phyloP scores from a whole-genome alignment of 2,113 vertebrate genomes.

The Miniopterus natalensis region DNA sequence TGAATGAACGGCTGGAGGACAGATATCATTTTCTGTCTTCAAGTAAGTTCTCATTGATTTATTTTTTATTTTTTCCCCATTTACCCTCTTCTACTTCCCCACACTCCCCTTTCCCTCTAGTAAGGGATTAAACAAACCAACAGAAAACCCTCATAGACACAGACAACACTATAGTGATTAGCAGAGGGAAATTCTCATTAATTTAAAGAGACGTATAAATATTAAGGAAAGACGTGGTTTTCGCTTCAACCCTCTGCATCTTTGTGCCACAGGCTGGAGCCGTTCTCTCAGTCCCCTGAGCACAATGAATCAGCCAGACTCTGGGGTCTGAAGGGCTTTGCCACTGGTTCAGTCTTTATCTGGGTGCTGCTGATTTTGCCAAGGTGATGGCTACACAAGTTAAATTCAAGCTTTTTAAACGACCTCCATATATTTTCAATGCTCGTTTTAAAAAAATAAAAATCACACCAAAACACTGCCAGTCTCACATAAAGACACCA shows the following conservation, averaged over 20 bases:
- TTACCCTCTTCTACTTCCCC: not conserved
- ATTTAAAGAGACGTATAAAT: constrained; percentile 56
- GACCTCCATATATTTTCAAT: constrained; percentile 42
- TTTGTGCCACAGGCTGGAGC: not conserved
- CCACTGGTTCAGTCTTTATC: not conserved
- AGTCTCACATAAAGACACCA: constrained; percentile 68
- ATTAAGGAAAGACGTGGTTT: not conserved
- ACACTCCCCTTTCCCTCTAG: not conserved
- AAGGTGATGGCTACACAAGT: constrained; percentile 61
- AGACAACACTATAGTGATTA: not conserved
- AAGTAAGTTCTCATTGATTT: constrained; percentile 70
- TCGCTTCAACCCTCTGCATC: not conserved
- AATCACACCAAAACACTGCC: constrained; percentile 28
- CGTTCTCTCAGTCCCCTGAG: not conserved
- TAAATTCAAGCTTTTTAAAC: constrained; percentile 42
- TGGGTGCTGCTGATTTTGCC: constrained; percentile 29
- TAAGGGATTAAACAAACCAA: not conserved
- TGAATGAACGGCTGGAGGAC: constrained; percentile 2
- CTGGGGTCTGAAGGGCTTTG: not conserved
- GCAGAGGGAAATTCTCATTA: constrained; percentile 54
- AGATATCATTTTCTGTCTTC: not conserved
- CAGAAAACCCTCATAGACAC: not conserved
- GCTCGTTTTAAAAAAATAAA: constrained; percentile 70
- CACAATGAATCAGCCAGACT: not conserved
- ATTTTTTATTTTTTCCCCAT: not conserved